Conservation (phyloP, 2,888 invertebrate species). For the Argyresthia albistria region DNA sequence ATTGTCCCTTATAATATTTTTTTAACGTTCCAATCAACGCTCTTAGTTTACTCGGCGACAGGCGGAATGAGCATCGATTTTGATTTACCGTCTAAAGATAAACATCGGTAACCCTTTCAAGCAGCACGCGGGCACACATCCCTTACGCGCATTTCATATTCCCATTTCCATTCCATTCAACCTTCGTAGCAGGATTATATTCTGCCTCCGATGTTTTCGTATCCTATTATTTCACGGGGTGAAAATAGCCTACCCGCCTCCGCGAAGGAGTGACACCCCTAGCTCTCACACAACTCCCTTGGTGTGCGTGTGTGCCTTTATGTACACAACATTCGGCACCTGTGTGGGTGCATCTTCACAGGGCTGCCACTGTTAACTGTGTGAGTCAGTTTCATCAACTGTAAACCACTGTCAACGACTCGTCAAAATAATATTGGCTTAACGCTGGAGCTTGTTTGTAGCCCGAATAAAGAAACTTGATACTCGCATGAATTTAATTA, state of each 20-base stretch:
- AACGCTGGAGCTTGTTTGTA: slow-evolving; percentile 45
- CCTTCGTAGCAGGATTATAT: slow-evolving; percentile 69
- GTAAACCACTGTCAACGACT: slow-evolving; percentile 70
- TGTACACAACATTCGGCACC: slow-evolving; percentile 21
- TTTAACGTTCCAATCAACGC: neutral
- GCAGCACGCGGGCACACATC: slow-evolving; percentile 48
- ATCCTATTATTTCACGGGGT: slow-evolving; percentile 72
- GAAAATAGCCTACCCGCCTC: slow-evolving; percentile 68
- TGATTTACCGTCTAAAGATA: slow-evolving; percentile 53
- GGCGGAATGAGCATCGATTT: slow-evolving; percentile 43
- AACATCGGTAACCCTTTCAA: slow-evolving; percentile 61
- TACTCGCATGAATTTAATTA: slow-evolving; percentile 55
- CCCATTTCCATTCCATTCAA: slow-evolving; percentile 65
- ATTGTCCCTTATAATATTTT: too few relatives aligned
- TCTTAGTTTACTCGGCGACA: slow-evolving; percentile 17
- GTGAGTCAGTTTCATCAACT: slow-evolving; percentile 60
- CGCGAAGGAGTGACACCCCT: slow-evolving; percentile 41
- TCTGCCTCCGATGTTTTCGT: slow-evolving; percentile 70
- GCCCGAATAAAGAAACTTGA: slow-evolving; percentile 49
- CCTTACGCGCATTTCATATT: slow-evolving; percentile 68
- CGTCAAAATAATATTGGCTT: slow-evolving; percentile 70
- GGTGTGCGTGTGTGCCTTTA: slow-evolving; percentile 26
- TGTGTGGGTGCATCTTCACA: slow-evolving; percentile 32
- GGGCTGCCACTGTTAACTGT: slow-evolving; percentile 23
- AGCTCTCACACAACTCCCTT: slow-evolving; percentile 8